A percentile compares a stretch with the other conserved stretches of the same genome.
phyloP scores from a whole-genome alignment of 2,888 invertebrate species.

The Diloba caeruleocephala region DNA sequence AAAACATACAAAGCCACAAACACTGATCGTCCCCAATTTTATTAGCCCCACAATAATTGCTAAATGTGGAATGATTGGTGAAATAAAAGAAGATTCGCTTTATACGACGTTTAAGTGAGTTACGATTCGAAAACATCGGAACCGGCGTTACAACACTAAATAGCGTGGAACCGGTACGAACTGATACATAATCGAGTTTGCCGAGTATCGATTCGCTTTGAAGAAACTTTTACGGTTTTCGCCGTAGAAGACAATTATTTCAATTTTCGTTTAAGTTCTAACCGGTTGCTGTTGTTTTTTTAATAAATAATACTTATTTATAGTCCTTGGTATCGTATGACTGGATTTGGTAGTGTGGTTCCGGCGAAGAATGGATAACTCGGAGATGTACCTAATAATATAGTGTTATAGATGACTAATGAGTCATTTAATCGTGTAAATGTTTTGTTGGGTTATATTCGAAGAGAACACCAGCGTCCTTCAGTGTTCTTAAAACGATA shows the following conservation, averaged over 20 bases:
- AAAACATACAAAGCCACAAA: constrained; percentile 45
- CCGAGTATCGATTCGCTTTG: constrained; percentile 51
- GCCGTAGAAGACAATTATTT: constrained; percentile 55
- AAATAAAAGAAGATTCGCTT: constrained; percentile 61
- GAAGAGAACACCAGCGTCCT: no score
- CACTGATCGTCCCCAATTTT: constrained; percentile 48
- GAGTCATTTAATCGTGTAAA: no score
- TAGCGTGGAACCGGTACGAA: constrained; percentile 57
- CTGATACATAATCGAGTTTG: constrained; percentile 63
- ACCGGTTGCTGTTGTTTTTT: constrained; percentile 16
- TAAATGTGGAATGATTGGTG: constrained; percentile 53
- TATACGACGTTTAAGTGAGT: constrained; percentile 62
- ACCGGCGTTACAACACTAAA: constrained; percentile 56
- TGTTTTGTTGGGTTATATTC: no score
- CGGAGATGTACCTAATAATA: no score
- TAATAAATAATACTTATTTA: constrained; percentile 5
- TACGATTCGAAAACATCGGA: constrained; percentile 65
- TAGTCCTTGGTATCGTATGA: no score
- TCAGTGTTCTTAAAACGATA: no score
- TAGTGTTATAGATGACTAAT: no score
- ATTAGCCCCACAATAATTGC: constrained; percentile 56
- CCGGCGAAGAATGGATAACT: no score
- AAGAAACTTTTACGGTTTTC: constrained; percentile 57
- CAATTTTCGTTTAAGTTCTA: constrained; percentile 42
- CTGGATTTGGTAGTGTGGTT: no score